Evolutionary conservation across 2,113 vertebrate genomes (phyloP), one percentile per base, ranked within the genome.

Genomic region (Vanacampus margaritifer): DNA sequence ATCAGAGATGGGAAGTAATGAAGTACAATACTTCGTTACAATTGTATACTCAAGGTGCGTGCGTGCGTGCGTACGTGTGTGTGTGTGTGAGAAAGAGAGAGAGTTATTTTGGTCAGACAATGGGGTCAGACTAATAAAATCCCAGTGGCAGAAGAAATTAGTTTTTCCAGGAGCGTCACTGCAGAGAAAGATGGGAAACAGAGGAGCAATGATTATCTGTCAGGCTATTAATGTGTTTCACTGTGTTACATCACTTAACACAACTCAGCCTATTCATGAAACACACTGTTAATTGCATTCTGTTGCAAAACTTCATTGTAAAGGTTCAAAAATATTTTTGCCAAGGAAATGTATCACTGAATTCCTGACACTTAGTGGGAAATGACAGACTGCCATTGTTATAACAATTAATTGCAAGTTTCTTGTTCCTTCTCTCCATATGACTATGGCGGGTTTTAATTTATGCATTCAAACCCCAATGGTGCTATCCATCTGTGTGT

Each of bases 211-310:
- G 77, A 89, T 86, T 84, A 84, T 76, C 80, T 83, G 81, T 89
- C 82, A 85, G 76, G 79, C 86, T 87, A 83, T 86, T 86, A 82
- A 83, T 82, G 74, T 78, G 71, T 90, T 90, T 86, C 89, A 83
- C 79, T 51, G 74, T 71, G 77, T 89, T 89, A 85, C 87, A 89
- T 89, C 89, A 89, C 75, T 74, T 71, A 69, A 39, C 26, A 7
- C 74, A 66, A 71, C 66, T 71, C 78, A 76, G 62, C 36, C 72
- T 69, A 78, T 86, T 88, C 76, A 85, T 69, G 62, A 69, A 71
- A 68, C 62, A 72, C 63, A 19, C 24, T 71, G 67, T 66, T 83
- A 67, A 57, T 53, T 72, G 58, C 51, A 72, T 78, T 79, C 65
- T 67, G 32, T 73, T 58, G 59, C 53, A 69, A 66, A 67, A 61